Percentiles rank a stretch among this genome's conserved stretches.
Conservation (phyloP, 2,113 vertebrate genomes). For the Xenus cinereus region DNA sequence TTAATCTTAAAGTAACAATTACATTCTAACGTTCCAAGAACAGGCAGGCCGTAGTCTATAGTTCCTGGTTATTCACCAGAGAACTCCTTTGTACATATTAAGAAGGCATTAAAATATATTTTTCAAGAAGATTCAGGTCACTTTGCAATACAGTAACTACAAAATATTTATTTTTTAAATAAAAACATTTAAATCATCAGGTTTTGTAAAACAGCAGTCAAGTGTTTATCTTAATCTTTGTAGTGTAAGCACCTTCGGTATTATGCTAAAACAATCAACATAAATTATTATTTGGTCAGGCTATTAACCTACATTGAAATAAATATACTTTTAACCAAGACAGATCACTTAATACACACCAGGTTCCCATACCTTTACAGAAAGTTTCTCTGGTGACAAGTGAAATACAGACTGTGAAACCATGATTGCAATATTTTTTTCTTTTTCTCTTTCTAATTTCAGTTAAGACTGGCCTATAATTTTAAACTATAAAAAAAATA, state of each 20-base stretch:
- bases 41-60: neutral
- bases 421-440: neutral
- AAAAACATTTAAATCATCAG: slow-evolving; percentile 62
- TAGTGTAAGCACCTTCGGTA: slow-evolving; percentile 55
- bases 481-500: neutral
- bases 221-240: slow-evolving; percentile 40
- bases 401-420: neutral
- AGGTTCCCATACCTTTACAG: neutral
- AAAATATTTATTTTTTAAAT: slow-evolving; percentile 69
- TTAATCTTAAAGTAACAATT: slow-evolving; percentile 10
- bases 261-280: slow-evolving; percentile 45
- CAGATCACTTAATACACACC: slow-evolving; percentile 5
- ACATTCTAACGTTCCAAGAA: neutral
- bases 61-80: neutral
- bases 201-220: slow-evolving; percentile 53
- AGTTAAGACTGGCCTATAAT: slow-evolving; percentile 8
- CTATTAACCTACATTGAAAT: slow-evolving; percentile 37
- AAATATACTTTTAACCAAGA: slow-evolving; percentile 56
- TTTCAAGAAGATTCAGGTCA: slow-evolving; percentile 42
- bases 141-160: slow-evolving; percentile 14
- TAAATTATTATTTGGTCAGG: slow-evolving; percentile 52
- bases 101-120: neutral
- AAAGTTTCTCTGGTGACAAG: neutral
- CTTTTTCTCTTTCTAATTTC: slow-evolving; percentile 22
- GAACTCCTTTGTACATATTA: neutral